Percentiles rank a stretch among this genome's conserved stretches.
These are phyloP conservation scores for Coremacera marginata DNA, from an alignment of 2,888 invertebrate genomes.

Conservation along the genomic window DNA sequence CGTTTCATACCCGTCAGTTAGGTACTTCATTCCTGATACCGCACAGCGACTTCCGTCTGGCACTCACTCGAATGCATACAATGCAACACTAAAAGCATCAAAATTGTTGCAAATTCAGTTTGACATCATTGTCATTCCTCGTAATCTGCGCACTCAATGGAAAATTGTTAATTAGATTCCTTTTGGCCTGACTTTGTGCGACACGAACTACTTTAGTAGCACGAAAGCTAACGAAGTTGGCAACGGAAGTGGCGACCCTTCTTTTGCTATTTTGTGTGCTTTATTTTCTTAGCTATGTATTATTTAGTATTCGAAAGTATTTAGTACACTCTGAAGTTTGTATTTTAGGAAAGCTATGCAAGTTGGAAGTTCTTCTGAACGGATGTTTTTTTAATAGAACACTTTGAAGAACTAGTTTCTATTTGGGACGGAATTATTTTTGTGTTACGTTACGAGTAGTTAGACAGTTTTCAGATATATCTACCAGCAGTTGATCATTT, in stretches of 20 bases:
- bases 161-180: conserved; percentile 70
- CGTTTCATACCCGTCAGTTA: not conserved
- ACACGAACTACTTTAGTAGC: conserved; percentile 3
- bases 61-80: conserved; percentile 23
- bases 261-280: not conserved
- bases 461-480: too few relatives aligned
- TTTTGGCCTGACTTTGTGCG: conserved; percentile 63
- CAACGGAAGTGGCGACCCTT: conserved; percentile 6
- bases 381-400: not conserved
- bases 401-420: not conserved
- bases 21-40: not conserved
- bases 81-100: conserved; percentile 45
- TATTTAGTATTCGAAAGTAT: not conserved
- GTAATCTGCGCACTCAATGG: conserved; percentile 69
- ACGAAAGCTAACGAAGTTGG: conserved; percentile 6
- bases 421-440: not conserved
- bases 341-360: too few relatives aligned
- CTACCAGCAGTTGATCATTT: too few relatives aligned
- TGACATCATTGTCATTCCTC: conserved; percentile 52
- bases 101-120: conserved; percentile 53
- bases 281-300: not conserved
- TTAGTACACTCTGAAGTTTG: too few relatives aligned
- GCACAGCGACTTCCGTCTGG: not conserved
- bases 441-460: too few relatives aligned
- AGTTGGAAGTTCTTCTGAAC: not conserved